These are phyloP conservation scores for Emydura subglobosa DNA, from an alignment of 2,113 vertebrate genomes.

Conservation along the genomic window DNA sequence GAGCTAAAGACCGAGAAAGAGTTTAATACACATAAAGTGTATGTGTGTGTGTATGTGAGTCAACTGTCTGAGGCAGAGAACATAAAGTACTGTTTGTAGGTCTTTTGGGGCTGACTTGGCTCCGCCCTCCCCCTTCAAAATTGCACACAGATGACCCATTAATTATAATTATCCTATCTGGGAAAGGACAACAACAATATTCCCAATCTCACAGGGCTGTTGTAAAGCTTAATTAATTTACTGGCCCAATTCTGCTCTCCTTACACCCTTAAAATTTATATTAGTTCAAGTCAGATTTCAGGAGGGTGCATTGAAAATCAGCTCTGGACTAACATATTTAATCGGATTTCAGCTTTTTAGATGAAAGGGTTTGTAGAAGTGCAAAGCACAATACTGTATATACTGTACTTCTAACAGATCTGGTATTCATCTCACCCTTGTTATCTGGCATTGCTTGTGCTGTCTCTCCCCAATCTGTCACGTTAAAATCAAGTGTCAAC, in stretches of 20 bases:
- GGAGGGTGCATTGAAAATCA: neutral
- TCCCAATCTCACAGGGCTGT: neutral
- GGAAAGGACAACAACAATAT: neutral
- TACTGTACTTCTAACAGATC: neutral
- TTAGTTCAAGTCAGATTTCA: neutral
- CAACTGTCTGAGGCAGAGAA: slow-evolving; percentile 32
- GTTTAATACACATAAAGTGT: neutral
- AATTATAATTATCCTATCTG: neutral
- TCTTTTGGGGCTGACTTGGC: slow-evolving; percentile 8
- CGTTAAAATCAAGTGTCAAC: slow-evolving; percentile 39
- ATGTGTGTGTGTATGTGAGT: neutral
- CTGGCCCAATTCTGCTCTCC: neutral
- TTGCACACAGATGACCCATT: neutral
- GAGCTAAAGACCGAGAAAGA: neutral
- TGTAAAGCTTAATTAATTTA: neutral
- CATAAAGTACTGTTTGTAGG: slow-evolving; percentile 3
- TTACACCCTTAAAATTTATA: neutral
- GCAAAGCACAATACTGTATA: neutral
- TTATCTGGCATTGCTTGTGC: neutral
- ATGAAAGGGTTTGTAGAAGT: neutral
- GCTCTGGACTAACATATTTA: neutral
- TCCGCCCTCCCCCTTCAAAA: slow-evolving; percentile 14
- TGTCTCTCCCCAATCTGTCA: neutral
- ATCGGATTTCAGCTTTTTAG: neutral
- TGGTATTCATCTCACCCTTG: neutral